phyloP scores from a whole-genome alignment of 1,140 invertebrate genomes.

The Mycetomoellerius zeteki region DNA sequence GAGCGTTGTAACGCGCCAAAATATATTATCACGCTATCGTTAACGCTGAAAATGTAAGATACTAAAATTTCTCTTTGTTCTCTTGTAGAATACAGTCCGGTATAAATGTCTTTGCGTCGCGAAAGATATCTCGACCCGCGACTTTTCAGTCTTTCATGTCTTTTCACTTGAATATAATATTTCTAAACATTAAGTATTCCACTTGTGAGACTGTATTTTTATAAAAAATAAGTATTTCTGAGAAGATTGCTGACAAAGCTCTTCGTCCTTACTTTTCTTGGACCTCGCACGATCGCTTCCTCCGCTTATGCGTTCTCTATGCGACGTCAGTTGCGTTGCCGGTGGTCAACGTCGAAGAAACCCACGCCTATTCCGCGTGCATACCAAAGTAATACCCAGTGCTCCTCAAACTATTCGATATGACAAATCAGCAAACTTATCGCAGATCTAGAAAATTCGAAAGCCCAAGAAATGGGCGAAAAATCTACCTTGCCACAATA shows the following conservation, averaged over 20 bases:
- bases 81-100: not conserved
- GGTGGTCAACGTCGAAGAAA: constrained; percentile 67
- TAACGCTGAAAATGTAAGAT: constrained; percentile 10
- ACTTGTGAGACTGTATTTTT: constrained; percentile 19
- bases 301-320: constrained; percentile 45
- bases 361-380: constrained; percentile 72
- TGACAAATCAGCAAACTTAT: not conserved
- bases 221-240: constrained; percentile 6
- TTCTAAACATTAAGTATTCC: constrained; percentile 19
- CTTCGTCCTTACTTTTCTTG: constrained; percentile 26
- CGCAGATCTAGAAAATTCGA: not conserved
- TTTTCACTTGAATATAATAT: not conserved
- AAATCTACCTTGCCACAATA: not conserved
- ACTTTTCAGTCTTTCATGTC: not conserved
- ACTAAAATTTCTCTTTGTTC: not conserved
- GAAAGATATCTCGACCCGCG: not conserved
- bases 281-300: constrained; percentile 22
- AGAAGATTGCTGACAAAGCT: constrained; percentile 44
- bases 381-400: constrained; percentile 64
- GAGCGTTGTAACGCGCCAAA: not conserved
- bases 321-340: constrained; percentile 51
- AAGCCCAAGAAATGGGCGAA: not conserved
- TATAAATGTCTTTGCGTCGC: not conserved
- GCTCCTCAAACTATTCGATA: constrained; percentile 42
- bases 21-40: not conserved